Evolutionary conservation across 2,797 vertebrate genomes (phyloP).

Genomic region (Acipenser transmontanus): DNA sequence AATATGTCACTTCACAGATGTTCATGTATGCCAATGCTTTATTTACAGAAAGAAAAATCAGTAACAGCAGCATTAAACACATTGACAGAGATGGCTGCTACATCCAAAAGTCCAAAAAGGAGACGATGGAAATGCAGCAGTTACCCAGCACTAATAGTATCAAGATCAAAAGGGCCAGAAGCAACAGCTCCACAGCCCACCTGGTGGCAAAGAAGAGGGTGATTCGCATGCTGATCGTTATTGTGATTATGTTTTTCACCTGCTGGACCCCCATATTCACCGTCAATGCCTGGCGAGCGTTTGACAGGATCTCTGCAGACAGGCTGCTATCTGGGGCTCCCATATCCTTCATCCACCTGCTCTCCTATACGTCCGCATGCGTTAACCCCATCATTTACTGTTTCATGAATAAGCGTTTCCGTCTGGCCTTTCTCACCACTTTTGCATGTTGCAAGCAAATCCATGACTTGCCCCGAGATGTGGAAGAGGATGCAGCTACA

Average conservation of each 20-base stretch:
- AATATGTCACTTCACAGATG: too few relatives aligned
- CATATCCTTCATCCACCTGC: conserved; percentile 93
- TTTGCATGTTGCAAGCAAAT: conserved; percentile 66
- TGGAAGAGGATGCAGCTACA: conserved; percentile 66
- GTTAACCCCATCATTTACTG: conserved; percentile 97
- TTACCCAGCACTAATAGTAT: conserved; percentile 33
- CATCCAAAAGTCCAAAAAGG: conserved; percentile 62
- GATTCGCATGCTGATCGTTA: conserved; percentile 93
- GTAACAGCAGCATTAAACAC: conserved; percentile 53
- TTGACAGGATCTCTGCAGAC: conserved; percentile 69
- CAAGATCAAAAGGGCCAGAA: conserved; percentile 54
- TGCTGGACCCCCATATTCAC: conserved; percentile 95
- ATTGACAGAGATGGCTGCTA: conserved; percentile 84
- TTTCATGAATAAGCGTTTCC: conserved; percentile 96
- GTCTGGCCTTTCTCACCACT: conserved; percentile 75
- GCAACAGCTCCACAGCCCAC: conserved; percentile 75
- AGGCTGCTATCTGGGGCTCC: conserved; percentile 81
- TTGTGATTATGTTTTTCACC: conserved; percentile 89
- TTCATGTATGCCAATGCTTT: too few relatives aligned
- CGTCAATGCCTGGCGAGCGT: conserved; percentile 90
- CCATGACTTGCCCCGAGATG: conserved; percentile 5
- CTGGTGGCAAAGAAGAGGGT: conserved; percentile 92
- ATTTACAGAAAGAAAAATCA: conserved; percentile 38
- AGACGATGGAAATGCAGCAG: conserved; percentile 47
- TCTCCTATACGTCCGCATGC: conserved; percentile 91